phyloP scores from a whole-genome alignment of 2,888 invertebrate genomes.

The Torymus auratus region DNA sequence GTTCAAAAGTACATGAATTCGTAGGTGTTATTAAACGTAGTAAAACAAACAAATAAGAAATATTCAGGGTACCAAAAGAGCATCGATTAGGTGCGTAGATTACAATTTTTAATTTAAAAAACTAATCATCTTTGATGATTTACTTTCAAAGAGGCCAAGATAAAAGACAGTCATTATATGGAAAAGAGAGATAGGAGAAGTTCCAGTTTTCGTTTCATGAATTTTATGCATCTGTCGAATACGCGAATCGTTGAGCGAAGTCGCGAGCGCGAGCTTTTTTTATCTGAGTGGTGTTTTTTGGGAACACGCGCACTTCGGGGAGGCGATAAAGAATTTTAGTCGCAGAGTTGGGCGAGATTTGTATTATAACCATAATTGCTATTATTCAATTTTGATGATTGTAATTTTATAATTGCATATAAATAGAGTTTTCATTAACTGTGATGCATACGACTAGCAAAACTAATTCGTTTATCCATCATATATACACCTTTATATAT shows the following conservation, averaged over 20 bases:
- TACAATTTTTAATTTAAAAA: constrained; percentile 18
- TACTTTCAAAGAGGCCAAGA: constrained; percentile 22
- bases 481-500: constrained; percentile 20
- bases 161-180: constrained; percentile 5
- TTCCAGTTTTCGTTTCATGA: constrained; percentile 13
- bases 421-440: constrained; percentile 41
- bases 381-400: constrained; percentile 56
- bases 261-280: constrained; percentile 33
- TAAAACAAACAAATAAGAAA: neutral
- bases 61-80: constrained; percentile 33
- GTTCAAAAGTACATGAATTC: constrained; percentile 29
- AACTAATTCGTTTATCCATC: constrained; percentile 33
- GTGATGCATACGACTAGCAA: constrained; percentile 36
- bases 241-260: constrained; percentile 52
- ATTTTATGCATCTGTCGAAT: constrained; percentile 22
- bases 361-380: constrained; percentile 48
- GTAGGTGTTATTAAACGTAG: neutral
- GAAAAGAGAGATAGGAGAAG: constrained; percentile 1
- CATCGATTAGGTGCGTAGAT: constrained; percentile 18
- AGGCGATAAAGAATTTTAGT: constrained; percentile 38
- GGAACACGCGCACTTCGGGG: constrained; percentile 21
- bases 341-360: constrained; percentile 50
- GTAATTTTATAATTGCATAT: constrained; percentile 54
- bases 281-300: constrained; percentile 23
- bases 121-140: constrained; percentile 10